These are phyloP conservation scores for Vicugna pacos DNA, from an alignment of 2,113 vertebrate species.

Conservation along the genomic window DNA sequence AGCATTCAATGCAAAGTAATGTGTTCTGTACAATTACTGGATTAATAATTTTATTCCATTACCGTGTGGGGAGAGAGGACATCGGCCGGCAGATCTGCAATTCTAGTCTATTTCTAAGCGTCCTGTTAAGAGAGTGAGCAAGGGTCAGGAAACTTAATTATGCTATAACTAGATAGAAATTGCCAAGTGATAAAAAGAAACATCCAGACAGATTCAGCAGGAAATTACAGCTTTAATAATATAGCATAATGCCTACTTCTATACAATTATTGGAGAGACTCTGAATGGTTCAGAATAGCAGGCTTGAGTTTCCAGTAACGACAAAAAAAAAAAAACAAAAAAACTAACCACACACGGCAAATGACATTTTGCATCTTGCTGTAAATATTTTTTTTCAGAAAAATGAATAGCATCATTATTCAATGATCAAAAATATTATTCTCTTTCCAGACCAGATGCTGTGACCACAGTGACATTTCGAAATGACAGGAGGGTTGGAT, in stretches of 20 bases:
- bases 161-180: conserved; percentile 99
- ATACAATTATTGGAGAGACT: conserved; percentile 94
- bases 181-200: conserved; percentile 99
- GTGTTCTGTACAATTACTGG: conserved; percentile 97
- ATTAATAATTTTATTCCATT: conserved; percentile 99
- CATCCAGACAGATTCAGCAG: conserved; percentile 97
- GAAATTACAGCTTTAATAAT: conserved; percentile 99
- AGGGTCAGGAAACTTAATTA: conserved; percentile 99
- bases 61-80: conserved; percentile 92
- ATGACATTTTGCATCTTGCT: conserved; percentile 88
- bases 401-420: conserved; percentile 75
- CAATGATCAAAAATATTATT: conserved; percentile 83
- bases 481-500: conserved; percentile 60
- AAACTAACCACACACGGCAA: conserved; percentile 81
- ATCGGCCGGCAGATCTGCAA: conserved; percentile 96
- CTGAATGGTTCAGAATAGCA: conserved; percentile 93
- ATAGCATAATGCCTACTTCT: conserved; percentile 95
- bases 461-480: conserved; percentile 78
- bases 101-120: conserved; percentile 97
- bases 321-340: conserved; percentile 68
- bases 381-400: conserved; percentile 89
- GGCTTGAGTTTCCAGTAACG: conserved; percentile 90
- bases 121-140: conserved; percentile 97
- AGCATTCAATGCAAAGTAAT: conserved; percentile 96
- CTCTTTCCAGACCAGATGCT: conserved; percentile 73